A percentile compares a stretch with the other conserved stretches of the same genome.
phyloP scores from a whole-genome alignment of 1,140 invertebrate species.

The Cheumatopsyche charites region DNA sequence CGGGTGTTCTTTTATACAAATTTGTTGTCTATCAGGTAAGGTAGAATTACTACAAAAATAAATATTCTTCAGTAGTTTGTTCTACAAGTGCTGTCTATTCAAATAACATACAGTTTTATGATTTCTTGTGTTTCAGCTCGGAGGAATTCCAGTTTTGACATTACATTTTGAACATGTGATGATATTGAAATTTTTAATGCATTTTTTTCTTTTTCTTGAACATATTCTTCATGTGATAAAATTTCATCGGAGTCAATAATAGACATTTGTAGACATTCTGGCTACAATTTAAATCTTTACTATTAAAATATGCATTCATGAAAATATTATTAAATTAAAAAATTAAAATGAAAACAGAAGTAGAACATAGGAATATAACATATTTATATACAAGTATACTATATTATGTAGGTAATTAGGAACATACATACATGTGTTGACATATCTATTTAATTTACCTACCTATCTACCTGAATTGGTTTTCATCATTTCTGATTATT shows the following conservation, averaged over 20 bases:
- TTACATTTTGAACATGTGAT: background rate
- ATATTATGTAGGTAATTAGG: no score
- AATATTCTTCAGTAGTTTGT: slow-evolving; percentile 1
- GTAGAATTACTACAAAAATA: slow-evolving; percentile 61
- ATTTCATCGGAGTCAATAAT: background rate
- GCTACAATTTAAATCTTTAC: background rate
- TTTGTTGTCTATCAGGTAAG: slow-evolving; percentile 65
- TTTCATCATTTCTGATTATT: no score
- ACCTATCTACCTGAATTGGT: no score
- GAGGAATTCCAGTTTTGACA: background rate
- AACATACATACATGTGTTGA: no score
- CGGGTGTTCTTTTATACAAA: slow-evolving; percentile 68
- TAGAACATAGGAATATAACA: no score
- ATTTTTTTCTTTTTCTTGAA: slow-evolving; percentile 65
- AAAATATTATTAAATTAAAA: no score
- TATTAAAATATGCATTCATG: background rate
- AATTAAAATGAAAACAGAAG: no score
- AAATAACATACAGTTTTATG: slow-evolving; percentile 1
- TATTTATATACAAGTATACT: no score
- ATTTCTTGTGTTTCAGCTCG: slow-evolving; percentile 11
- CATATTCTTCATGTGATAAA: slow-evolving; percentile 32
- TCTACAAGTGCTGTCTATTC: background rate
- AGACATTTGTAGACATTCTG: background rate
- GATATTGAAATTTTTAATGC: background rate
- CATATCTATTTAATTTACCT: no score